phyloP scores from a whole-genome alignment of 2,888 invertebrate species.

The Drosophila merina region DNA sequence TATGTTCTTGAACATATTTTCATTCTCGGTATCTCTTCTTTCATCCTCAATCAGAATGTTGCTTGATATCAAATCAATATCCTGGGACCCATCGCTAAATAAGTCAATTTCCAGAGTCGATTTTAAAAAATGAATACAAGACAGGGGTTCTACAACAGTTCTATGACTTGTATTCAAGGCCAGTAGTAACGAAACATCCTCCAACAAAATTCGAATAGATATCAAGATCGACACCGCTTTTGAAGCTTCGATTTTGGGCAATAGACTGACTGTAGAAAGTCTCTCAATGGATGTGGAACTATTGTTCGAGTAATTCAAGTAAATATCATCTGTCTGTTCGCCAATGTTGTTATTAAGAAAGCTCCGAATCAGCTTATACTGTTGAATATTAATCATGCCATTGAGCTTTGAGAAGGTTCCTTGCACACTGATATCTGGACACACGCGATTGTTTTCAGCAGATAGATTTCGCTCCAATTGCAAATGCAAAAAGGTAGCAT shows the following conservation, averaged over 20 bases:
- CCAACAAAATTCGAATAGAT: constrained; percentile 92
- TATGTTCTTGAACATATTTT: constrained; percentile 94
- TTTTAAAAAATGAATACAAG: constrained; percentile 95
- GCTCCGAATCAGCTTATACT: constrained; percentile 94
- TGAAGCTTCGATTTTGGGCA: constrained; percentile 65
- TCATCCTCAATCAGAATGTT: constrained; percentile 85
- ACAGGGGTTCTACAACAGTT: constrained; percentile 85
- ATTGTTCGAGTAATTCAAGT: constrained; percentile 73
- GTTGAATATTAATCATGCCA: constrained; percentile 91
- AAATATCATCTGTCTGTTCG: constrained; percentile 90
- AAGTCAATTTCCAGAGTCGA: constrained; percentile 94
- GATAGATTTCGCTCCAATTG: constrained; percentile 93
- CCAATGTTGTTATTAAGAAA: constrained; percentile 95
- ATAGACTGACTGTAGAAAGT: constrained; percentile 72
- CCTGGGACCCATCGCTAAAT: constrained; percentile 94
- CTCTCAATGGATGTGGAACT: constrained; percentile 79
- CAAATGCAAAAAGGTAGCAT: constrained; percentile 92
- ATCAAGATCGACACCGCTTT: constrained; percentile 89
- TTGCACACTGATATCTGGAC: constrained; percentile 92
- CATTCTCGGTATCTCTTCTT: constrained; percentile 55
- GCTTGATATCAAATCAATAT: constrained; percentile 96
- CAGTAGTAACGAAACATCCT: constrained; percentile 91
- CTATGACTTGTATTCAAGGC: constrained; percentile 57
- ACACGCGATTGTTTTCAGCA: constrained; percentile 85
- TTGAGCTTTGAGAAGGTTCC: constrained; percentile 94